phyloP scores from a whole-genome alignment of 2,113 vertebrate genomes.

The Rhea americana region DNA sequence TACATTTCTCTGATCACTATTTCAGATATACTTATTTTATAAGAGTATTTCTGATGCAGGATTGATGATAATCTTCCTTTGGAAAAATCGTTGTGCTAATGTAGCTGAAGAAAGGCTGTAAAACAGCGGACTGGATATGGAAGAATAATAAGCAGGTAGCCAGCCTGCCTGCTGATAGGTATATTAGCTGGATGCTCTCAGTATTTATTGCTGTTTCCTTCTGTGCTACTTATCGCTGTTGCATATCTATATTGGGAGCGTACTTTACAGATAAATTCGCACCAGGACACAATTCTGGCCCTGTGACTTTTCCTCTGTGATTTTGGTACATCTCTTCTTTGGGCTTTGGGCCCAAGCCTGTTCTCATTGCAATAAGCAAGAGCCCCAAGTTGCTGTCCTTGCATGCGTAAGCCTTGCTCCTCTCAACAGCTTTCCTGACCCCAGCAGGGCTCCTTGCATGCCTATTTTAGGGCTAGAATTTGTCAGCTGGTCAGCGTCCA shows the following conservation, averaged over 20 bases:
- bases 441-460: background rate
- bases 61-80: background rate
- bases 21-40: background rate
- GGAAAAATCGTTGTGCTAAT: background rate
- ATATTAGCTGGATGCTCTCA: background rate
- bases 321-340: background rate
- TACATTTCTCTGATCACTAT: background rate
- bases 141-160: background rate
- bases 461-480: background rate
- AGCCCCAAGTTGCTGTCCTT: background rate
- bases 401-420: background rate
- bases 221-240: background rate
- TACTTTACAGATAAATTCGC: background rate
- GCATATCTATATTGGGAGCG: background rate
- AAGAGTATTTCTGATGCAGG: background rate
- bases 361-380: background rate
- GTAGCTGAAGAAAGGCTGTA: background rate
- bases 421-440: background rate
- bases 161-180: rapidly evolving
- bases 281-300: background rate
- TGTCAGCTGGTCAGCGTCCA: background rate
- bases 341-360: background rate
- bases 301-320: background rate
- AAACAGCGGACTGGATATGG: rapidly evolving
- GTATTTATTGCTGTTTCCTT: background rate